phyloP scores from a whole-genome alignment of 2,888 invertebrate species.

The Drosophila flavopinicola region DNA sequence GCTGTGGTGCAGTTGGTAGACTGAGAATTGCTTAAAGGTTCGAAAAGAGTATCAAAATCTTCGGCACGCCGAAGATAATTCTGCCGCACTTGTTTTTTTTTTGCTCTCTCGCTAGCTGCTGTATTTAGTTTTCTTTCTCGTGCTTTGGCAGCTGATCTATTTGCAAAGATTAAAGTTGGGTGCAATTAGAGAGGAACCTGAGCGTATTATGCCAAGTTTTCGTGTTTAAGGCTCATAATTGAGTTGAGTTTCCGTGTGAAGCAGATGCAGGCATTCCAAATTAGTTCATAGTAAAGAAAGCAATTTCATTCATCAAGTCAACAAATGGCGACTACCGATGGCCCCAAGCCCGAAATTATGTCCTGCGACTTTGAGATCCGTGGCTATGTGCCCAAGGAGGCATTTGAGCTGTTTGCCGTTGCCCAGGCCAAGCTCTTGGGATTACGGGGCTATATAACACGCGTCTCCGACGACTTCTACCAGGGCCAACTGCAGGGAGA shows the following conservation, averaged over 20 bases:
- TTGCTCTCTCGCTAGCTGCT: not conserved
- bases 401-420: constrained; percentile 55
- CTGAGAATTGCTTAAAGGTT: no score
- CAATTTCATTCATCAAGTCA: not conserved
- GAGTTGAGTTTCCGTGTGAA: constrained; percentile 9
- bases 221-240: constrained; percentile 23
- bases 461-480: constrained; percentile 31
- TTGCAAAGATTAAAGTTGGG: not conserved
- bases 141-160: constrained; percentile 8
- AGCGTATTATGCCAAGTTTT: constrained; percentile 4
- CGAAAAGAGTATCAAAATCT: no score
- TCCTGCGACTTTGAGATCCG: constrained; percentile 59
- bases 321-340: constrained; percentile 30
- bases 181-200: not conserved
- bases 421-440: constrained; percentile 53
- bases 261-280: constrained; percentile 23
- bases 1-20: no score
- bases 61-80: no score
- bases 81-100: no score
- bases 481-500: constrained; percentile 58
- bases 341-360: constrained; percentile 25
- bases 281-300: constrained; percentile 10
- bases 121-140: not conserved
- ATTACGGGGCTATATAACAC: constrained; percentile 56
- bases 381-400: constrained; percentile 52